Percentiles rank a stretch among this genome's conserved stretches.
phyloP scores from a whole-genome alignment of 2,113 vertebrate species.

The Halichoerus grypus region DNA sequence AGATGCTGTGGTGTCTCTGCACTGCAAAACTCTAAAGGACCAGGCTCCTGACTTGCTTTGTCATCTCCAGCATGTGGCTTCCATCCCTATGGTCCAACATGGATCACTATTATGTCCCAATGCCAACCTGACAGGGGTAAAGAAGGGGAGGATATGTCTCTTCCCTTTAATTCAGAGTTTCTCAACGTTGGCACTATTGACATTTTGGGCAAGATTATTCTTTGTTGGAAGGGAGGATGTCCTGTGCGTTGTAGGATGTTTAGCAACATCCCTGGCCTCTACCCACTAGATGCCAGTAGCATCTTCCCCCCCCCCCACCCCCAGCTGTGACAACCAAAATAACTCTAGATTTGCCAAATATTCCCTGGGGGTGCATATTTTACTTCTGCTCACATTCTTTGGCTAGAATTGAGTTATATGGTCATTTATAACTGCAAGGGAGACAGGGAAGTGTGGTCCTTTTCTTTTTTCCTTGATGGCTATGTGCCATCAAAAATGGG shows the following conservation, averaged over 20 bases:
- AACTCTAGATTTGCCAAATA: neutral
- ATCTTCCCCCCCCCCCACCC: neutral
- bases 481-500: neutral
- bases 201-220: neutral
- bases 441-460: neutral
- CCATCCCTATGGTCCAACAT: neutral
- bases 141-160: neutral
- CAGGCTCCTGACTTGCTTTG: neutral
- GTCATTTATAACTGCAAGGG: neutral
- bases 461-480: neutral
- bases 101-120: neutral
- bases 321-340: neutral
- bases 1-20: neutral
- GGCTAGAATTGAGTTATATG: neutral
- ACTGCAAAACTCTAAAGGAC: neutral
- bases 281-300: neutral
- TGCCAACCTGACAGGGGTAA: neutral
- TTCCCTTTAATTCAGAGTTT: conserved; percentile 5
- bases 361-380: neutral
- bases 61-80: neutral
- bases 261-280: neutral
- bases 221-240: neutral
- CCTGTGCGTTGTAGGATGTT: neutral
- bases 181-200: neutral
- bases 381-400: neutral